phyloP scores from a whole-genome alignment of 2,797 vertebrate species.

The Tokudaia tokunoshimensis region DNA sequence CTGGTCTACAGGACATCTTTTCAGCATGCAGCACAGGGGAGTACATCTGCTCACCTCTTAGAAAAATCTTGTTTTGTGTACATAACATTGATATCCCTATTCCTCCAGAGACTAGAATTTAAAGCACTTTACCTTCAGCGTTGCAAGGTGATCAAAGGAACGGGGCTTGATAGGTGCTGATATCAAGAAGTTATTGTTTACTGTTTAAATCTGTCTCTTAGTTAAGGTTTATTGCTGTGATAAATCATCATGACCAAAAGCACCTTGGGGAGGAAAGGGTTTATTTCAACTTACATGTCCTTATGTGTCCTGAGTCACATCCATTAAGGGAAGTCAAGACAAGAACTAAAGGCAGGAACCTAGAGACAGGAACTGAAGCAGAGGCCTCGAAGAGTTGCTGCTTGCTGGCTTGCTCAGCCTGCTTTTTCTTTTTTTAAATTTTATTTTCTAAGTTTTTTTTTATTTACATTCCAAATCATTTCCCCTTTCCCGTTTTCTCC shows the following conservation, averaged over 20 bases:
- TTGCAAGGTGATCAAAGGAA: conserved; percentile 1
- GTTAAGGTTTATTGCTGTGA: background rate
- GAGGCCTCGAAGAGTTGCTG: background rate
- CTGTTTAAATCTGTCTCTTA: background rate
- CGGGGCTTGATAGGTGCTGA: background rate
- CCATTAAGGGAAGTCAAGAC: background rate
- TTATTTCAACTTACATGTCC: background rate
- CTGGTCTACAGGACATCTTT: background rate
- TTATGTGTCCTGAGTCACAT: background rate
- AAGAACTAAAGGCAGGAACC: background rate
- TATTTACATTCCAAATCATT: too few species aligned
- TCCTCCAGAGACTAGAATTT: conserved; percentile 2
- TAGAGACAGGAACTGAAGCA: background rate
- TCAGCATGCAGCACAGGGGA: background rate
- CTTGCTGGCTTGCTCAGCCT: background rate
- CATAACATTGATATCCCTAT: background rate
- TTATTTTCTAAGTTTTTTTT: too few species aligned
- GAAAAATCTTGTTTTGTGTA: background rate
- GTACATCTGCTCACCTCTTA: background rate
- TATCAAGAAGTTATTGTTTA: conserved; percentile 50
- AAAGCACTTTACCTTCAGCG: background rate
- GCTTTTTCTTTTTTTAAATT: too few species aligned
- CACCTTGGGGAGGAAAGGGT: background rate
- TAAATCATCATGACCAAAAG: background rate
- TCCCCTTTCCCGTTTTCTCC: too few species aligned